Evolutionary conservation across 2,888 invertebrate genomes (phyloP).

Genomic region (Dioctria rufipes): DNA sequence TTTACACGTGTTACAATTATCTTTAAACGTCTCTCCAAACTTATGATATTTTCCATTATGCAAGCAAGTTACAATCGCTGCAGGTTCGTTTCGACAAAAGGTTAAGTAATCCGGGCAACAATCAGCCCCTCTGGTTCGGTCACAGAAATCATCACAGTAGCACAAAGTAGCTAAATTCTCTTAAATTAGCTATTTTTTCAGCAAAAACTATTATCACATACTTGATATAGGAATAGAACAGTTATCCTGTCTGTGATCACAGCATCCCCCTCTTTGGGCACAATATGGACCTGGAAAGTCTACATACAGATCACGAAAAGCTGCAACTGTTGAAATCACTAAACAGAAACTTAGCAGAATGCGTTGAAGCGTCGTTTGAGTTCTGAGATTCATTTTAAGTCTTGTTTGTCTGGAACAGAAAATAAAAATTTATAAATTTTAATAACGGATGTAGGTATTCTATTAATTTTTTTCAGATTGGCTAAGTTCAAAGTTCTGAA

Average conservation of each 20-base stretch:
- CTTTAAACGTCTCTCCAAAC: slow-evolving; percentile 72
- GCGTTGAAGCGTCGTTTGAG: slow-evolving; percentile 38
- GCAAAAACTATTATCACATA: slow-evolving; percentile 66
- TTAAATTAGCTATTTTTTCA: not conserved
- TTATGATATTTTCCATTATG: slow-evolving; percentile 73
- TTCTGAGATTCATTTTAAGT: slow-evolving; percentile 57
- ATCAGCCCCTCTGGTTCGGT: slow-evolving; percentile 80
- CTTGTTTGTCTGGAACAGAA: slow-evolving; percentile 53
- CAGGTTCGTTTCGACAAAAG: slow-evolving; percentile 76
- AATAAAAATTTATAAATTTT: not conserved
- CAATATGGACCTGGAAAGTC: slow-evolving; percentile 70
- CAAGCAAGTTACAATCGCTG: slow-evolving; percentile 58
- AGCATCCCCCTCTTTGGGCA: slow-evolving; percentile 75
- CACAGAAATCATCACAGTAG: slow-evolving; percentile 96
- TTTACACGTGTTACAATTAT: slow-evolving; percentile 83
- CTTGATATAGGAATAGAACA: slow-evolving; percentile 86
- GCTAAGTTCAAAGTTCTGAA: too few relatives aligned
- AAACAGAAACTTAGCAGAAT: slow-evolving; percentile 45
- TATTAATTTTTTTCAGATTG: too few relatives aligned
- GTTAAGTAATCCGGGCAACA: slow-evolving; percentile 94
- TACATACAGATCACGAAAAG: slow-evolving; percentile 39
- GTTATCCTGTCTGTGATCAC: slow-evolving; percentile 81
- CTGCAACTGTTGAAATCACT: slow-evolving; percentile 39
- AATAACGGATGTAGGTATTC: too few relatives aligned
- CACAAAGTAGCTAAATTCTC: slow-evolving; percentile 81